Percentiles rank a stretch among this genome's conserved stretches.
Evolutionary conservation across 1,140 invertebrate species (phyloP).

Genomic region (Aleiodes sp.): DNA sequence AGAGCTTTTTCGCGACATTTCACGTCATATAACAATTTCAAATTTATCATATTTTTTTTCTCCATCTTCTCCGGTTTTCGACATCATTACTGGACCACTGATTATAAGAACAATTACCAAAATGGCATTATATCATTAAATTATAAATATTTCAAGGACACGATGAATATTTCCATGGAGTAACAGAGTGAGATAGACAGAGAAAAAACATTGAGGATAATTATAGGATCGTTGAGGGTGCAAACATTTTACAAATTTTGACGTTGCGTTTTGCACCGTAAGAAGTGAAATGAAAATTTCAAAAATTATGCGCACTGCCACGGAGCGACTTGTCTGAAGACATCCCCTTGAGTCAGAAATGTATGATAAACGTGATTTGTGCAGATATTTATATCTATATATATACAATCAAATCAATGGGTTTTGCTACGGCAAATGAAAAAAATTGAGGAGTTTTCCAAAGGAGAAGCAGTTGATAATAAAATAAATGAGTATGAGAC

Average conservation of each 20-base stretch:
- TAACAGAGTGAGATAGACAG: not conserved
- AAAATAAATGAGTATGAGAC: conserved; percentile 1
- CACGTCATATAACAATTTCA: too few species aligned
- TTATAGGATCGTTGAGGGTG: not conserved
- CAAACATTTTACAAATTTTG: not conserved
- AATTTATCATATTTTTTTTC: not conserved
- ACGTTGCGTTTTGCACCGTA: not conserved
- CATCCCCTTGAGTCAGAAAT: not conserved
- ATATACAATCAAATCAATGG: conserved; percentile 2
- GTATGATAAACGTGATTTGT: conserved; percentile 9
- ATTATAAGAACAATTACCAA: not conserved
- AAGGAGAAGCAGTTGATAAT: conserved; percentile 14
- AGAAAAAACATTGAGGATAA: not conserved
- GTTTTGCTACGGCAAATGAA: not conserved
- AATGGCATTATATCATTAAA: not conserved
- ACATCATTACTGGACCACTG: not conserved
- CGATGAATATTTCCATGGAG: not conserved
- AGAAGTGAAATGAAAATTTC: conserved; percentile 14
- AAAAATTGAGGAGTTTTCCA: not conserved
- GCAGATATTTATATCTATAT: too few species aligned
- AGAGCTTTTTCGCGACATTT: not conserved
- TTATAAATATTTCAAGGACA: not conserved
- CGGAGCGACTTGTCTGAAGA: conserved; percentile 20
- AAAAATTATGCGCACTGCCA: conserved; percentile 48
- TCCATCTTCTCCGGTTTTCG: not conserved